Base-by-base conservation (phyloP, 2,797 vertebrate genomes). In the Sternotherus odoratus region DNA sequence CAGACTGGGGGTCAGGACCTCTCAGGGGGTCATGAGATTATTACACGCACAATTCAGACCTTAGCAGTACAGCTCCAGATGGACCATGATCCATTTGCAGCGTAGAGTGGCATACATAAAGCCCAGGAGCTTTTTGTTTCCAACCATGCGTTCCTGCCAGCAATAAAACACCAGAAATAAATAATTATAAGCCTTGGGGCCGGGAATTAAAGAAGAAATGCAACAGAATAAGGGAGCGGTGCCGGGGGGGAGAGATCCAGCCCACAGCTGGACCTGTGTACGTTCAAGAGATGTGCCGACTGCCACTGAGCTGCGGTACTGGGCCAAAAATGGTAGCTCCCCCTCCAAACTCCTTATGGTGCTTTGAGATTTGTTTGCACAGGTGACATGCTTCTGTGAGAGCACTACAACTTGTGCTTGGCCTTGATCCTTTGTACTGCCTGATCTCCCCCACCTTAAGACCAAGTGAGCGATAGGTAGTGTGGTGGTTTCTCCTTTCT, bases 221-320 rank as follows among this genome's bases (percentile, higher is more conserved):
- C 88, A 94, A 88, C 26, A 0, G 69, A 78, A 94, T 16, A 77
- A 77, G 82, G 48, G 39, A 3, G 6, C 2, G 23, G 48, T 2
- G 46, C 10, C 46, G 46, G 79, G 84, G 48, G 39, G 36, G 10
- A 43, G 12, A 13, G 6, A 43, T 72, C 66, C 69, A 43, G 79
- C 82, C 85, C 90, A 63, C 28, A 86, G 24, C 69, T 84, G 79
- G 56, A 66, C 63, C 80, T 93, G 88, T 91, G 91, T 81, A 48
- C 13, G 39, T 90, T 77, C 69, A 69, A 88, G 50, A 88, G 85
- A 82, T 86, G 90, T 46, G n/a, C 50, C 48, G 63, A 39, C 75
- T 91, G 91, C 84, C 66, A 93, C 79, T 0, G 0, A 0, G 54
- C 5, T 63, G 21, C 39, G 77, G 9, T 60, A 60, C 80, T 79